Conservation (phyloP, 2,113 vertebrate genomes). For the Aptenodytes patagonicus region DNA sequence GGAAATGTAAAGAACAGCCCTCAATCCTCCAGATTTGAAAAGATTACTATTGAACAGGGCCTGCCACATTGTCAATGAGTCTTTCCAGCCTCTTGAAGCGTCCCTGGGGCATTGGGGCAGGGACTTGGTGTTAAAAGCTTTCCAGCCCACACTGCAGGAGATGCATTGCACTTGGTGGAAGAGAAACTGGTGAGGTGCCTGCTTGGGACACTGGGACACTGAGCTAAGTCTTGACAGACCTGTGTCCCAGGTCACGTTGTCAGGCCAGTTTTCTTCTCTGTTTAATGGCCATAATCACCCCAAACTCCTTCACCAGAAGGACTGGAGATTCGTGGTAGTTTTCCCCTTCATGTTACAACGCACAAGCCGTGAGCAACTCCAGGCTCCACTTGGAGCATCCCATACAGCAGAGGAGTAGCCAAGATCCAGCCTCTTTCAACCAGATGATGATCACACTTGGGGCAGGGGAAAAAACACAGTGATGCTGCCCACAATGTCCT, state of each 20-base stretch:
- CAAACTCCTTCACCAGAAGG: background rate
- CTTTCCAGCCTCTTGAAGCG: background rate
- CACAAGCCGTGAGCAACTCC: background rate
- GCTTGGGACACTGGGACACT: background rate
- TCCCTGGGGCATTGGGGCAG: background rate
- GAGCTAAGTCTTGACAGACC: background rate
- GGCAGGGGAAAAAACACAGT: background rate
- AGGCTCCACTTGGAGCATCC: background rate
- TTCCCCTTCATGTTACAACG: rapidly evolving
- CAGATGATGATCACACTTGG: background rate
- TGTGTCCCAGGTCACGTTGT: background rate
- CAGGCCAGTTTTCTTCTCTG: background rate
- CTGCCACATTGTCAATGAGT: background rate
- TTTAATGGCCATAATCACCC: background rate
- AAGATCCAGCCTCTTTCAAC: background rate
- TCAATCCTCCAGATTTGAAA: background rate
- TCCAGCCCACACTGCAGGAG: background rate
- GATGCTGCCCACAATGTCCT: background rate
- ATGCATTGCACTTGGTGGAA: background rate
- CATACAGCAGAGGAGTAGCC: background rate
- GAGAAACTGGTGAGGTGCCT: background rate
- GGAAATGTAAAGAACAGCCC: background rate
- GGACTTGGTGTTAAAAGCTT: background rate
- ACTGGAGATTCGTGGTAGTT: background rate
- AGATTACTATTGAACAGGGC: background rate